Conservation (phyloP, 1,140 invertebrate genomes). For the Drosophila parvula region DNA sequence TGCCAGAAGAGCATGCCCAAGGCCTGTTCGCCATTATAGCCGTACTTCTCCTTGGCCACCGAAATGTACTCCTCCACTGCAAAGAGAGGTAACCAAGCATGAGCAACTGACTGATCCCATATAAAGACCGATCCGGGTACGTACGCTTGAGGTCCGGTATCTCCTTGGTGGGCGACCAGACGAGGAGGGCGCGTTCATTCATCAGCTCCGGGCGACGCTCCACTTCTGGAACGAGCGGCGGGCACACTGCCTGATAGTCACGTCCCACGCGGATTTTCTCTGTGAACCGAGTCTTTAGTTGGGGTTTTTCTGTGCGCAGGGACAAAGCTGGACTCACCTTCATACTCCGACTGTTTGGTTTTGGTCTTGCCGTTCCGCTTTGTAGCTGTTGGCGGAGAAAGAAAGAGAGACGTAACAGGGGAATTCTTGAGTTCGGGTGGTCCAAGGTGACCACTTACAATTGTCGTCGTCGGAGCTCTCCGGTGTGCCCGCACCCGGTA, state of each 20-base stretch:
- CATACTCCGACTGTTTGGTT: constrained; percentile 81
- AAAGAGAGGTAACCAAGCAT: neutral
- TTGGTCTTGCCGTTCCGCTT: constrained; percentile 81
- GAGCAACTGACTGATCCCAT: neutral
- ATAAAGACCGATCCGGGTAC: constrained; percentile 34
- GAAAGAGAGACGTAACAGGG: constrained; percentile 8
- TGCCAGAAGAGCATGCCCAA: constrained; percentile 99
- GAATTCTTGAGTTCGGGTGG: neutral
- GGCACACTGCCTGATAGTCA: constrained; percentile 96
- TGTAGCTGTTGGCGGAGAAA: constrained; percentile 62
- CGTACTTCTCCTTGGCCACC: constrained; percentile 98
- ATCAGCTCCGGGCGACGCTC: constrained; percentile 87
- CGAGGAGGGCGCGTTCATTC: constrained; percentile 94
- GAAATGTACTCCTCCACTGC: constrained; percentile 97
- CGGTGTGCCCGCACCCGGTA: constrained; percentile 84
- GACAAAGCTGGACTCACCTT: constrained; percentile 56
- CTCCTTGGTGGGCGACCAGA: constrained; percentile 96
- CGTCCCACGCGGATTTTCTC: constrained; percentile 97
- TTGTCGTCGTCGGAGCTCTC: constrained; percentile 93
- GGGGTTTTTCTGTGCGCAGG: too few species aligned
- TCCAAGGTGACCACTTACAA: constrained; percentile 85
- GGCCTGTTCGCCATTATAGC: constrained; percentile 98
- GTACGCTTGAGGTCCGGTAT: constrained; percentile 94
- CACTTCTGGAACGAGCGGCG: constrained; percentile 88
- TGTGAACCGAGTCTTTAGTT: constrained; percentile 14